A percentile compares a stretch with the other conserved stretches of the same genome.
These are phyloP conservation scores for Hetaerina americana DNA, from an alignment of 1,140 invertebrate genomes.

Conservation along the genomic window DNA sequence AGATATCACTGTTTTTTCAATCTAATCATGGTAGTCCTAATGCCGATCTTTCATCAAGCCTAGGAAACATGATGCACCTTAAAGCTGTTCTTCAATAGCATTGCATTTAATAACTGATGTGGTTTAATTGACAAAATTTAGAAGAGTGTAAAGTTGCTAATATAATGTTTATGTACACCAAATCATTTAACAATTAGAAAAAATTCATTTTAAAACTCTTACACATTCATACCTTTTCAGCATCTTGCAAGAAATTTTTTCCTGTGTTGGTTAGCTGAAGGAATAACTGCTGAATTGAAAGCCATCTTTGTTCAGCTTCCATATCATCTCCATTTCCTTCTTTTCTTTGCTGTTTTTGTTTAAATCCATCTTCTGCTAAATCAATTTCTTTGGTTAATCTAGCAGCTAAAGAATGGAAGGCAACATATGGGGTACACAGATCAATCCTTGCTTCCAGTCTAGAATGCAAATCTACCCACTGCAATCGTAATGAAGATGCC, in stretches of 20 bases:
- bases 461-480: constrained; percentile 26
- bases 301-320: constrained; percentile 44
- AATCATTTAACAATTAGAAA: too few species aligned
- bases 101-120: too few species aligned
- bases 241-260: constrained; percentile 52
- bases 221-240: constrained; percentile 38
- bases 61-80: too few species aligned
- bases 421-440: constrained; percentile 48
- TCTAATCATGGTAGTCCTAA: too few species aligned
- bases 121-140: too few species aligned
- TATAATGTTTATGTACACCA: too few species aligned
- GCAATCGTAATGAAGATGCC: constrained; percentile 24
- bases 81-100: too few species aligned
- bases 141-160: too few species aligned
- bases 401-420: constrained; percentile 57
- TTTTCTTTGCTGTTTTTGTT: constrained; percentile 19
- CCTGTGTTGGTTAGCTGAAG: constrained; percentile 44
- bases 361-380: constrained; percentile 43
- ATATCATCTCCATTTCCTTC: constrained; percentile 21
- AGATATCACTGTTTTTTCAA: too few species aligned
- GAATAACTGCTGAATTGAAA: constrained; percentile 42
- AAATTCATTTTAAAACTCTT: too few species aligned
- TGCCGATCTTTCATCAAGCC: too few species aligned
- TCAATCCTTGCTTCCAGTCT: constrained; percentile 42
- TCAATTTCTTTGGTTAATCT: constrained; percentile 52